phyloP scores from a whole-genome alignment of 92 coral and sea anemone genomes.

The Zoanthus sansibaricus region DNA sequence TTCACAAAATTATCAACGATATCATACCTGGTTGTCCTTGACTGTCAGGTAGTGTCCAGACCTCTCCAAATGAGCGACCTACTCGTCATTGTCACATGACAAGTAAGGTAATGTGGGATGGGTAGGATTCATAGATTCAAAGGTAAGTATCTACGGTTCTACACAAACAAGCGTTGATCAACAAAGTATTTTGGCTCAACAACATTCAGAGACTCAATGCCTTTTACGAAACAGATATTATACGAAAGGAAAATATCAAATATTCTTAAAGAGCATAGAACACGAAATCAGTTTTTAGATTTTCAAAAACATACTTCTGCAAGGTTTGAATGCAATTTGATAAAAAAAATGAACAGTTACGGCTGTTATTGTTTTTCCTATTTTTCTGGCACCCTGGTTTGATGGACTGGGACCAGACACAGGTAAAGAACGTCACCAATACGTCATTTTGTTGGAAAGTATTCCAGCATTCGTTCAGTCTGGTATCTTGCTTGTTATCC shows the following conservation, averaged over 20 bases:
- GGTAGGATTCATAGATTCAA: slow-evolving; percentile 92
- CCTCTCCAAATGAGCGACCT: slow-evolving; percentile 99
- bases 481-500: too few relatives aligned
- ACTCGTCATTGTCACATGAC: slow-evolving; percentile 82
- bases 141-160: slow-evolving; percentile 98
- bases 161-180: slow-evolving; percentile 79
- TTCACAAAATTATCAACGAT: background rate
- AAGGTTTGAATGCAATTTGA: too few relatives aligned
- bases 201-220: background rate
- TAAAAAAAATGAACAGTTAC: too few relatives aligned
- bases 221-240: too few relatives aligned
- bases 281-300: too few relatives aligned
- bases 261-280: background rate
- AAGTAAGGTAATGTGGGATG: slow-evolving; percentile 72
- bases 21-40: slow-evolving; percentile 99
- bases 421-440: too few relatives aligned
- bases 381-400: too few relatives aligned
- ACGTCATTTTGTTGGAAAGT: too few relatives aligned
- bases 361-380: too few relatives aligned
- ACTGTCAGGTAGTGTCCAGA: slow-evolving; percentile 99
- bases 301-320: too few relatives aligned
- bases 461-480: too few relatives aligned
- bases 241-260: background rate
- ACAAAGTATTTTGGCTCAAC: slow-evolving; percentile 40
- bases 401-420: too few relatives aligned